Percentiles rank a stretch among this genome's conserved stretches.
Evolutionary conservation across 2,797 vertebrate genomes (phyloP).

Genomic region (Corythornis leucogaster): DNA sequence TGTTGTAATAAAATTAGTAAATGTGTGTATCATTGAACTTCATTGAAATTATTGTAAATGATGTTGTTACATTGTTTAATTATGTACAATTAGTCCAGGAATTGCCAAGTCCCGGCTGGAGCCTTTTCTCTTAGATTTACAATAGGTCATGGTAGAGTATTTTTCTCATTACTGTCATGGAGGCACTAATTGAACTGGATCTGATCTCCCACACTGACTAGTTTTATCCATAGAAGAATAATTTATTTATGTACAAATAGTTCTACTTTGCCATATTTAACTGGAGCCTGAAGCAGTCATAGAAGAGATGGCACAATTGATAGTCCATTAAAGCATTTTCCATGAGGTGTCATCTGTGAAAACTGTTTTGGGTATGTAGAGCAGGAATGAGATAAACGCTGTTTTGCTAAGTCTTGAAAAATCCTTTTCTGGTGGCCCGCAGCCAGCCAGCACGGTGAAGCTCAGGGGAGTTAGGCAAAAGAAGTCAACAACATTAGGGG

Average conservation of each 20-base stretch:
- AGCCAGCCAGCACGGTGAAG: not conserved
- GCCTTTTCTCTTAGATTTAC: constrained; percentile 56
- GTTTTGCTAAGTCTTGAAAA: not conserved
- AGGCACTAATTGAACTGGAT: constrained; percentile 43
- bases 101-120: constrained; percentile 19
- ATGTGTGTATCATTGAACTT: constrained; percentile 26
- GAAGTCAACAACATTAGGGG: not conserved
- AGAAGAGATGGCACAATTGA: constrained; percentile 21
- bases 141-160: constrained; percentile 20
- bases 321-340: not conserved
- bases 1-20: constrained; percentile 26
- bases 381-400: not conserved
- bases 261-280: constrained; percentile 35
- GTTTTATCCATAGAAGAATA: not conserved
- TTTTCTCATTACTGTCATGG: constrained; percentile 41
- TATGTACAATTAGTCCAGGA: constrained; percentile 45
- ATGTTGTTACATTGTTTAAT: constrained; percentile 41
- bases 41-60: constrained; percentile 34
- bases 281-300: not conserved
- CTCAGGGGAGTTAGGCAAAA: not conserved
- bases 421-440: not conserved
- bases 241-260: constrained; percentile 1
- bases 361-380: not conserved
- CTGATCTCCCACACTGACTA: not conserved
- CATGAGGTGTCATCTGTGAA: not conserved